These are phyloP conservation scores for Callyntrura guangdongensis DNA, from an alignment of 2,888 invertebrate species.

Conservation along the genomic window DNA sequence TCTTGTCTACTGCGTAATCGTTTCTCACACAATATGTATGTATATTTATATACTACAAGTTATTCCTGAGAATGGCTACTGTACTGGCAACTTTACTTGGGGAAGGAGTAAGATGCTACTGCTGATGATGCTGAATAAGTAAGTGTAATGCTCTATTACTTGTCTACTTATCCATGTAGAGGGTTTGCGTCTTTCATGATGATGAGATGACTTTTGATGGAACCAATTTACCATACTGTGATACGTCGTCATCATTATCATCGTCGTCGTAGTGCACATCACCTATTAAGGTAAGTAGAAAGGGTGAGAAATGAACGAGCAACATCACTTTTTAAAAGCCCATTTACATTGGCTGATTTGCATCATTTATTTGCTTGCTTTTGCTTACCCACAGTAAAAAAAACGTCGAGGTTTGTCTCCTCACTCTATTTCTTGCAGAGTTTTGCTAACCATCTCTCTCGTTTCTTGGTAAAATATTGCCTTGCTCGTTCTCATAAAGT, in stretches of 20 bases:
- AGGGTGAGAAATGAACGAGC: slow-evolving; percentile 20
- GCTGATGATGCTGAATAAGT: background rate
- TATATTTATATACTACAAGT: no score
- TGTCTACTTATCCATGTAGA: slow-evolving; percentile 36
- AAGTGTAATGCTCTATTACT: slow-evolving; percentile 14
- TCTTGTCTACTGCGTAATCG: slow-evolving; percentile 34
- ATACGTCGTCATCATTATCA: no score
- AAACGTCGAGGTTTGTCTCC: no score
- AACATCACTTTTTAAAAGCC: slow-evolving; percentile 28
- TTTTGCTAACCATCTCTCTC: no score
- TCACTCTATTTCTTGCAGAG: no score
- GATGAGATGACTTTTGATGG: slow-evolving; percentile 45
- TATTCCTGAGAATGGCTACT: slow-evolving; percentile 21
- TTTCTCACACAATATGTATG: no score
- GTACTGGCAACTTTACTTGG: background rate
- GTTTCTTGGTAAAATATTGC: no score
- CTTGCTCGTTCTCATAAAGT: slow-evolving; percentile 56
- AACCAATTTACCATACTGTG: slow-evolving; percentile 46
- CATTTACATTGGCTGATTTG: slow-evolving; percentile 31
- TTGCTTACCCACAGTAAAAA: no score
- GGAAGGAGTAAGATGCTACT: slow-evolving; percentile 18
- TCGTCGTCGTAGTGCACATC: no score
- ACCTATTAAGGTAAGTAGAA: background rate
- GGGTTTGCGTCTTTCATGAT: slow-evolving; percentile 5
- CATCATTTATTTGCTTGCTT: slow-evolving; percentile 38